Base-by-base conservation (phyloP, 2,888 invertebrate genomes). In the Hirtodrosophila confusa region DNA sequence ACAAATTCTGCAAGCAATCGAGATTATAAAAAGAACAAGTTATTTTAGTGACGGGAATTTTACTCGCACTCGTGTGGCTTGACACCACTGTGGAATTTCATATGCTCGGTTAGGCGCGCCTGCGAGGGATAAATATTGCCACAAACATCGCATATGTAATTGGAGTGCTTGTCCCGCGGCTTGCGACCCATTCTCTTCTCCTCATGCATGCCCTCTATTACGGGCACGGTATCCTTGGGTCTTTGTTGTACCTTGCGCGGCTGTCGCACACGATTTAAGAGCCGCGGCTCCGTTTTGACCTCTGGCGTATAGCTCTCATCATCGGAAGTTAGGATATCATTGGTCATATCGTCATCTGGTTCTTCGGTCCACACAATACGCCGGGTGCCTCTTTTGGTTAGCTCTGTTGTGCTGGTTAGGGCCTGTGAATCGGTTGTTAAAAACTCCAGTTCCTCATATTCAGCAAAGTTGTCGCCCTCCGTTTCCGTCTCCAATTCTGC, bases 31-130 rank as follows among this genome's bases (percentile, higher is more conserved):
- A 9, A 4, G 3, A 9, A 4, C 4, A n/a, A 24, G 8, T 7
- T 1, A 11, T 11, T n/a, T 37, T 24, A 23, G 10, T 2, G 5
- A 29, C 1, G 2, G 0, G 3, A 7, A 6, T 74, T 89, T 72
- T 83, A 91, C 91, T 91, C 91, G 90, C 91, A 91, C 61, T 90
- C 89, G 48, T 90, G 90, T 0, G 90, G 90, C 63, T 91, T 91
- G 3, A 90, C 77, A 9, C 90, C 89, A 8, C 88, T 89, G 69
- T 91, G 92, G 45, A 91, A 75, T 58, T 91, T 89, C 78, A 91
- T 90, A 56, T 92, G 92, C 49, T 89, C 89, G 33, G 90, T 91
- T 0, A 92, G 83, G 3, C 91, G 89, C 0, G 90, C 90, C 69
- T 90, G 89, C 3, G 89, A 88, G 3, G 89, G 90, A 69, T 91